Conservation (phyloP, 2,797 vertebrate genomes). For the Cyprinella venusta region DNA sequence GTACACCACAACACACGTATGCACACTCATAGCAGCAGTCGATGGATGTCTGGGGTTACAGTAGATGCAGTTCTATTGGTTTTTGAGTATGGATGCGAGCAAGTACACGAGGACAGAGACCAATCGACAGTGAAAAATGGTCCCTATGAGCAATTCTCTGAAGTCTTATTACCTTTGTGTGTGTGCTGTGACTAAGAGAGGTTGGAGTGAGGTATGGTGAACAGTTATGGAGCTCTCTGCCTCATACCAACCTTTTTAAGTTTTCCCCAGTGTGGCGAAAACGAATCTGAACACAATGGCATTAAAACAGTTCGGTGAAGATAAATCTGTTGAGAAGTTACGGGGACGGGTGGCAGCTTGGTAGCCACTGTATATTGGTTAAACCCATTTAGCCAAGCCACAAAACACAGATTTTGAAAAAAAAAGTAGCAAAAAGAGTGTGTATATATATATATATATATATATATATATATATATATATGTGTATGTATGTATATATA, state of each 20-base stretch:
- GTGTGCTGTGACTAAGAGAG: slow-evolving; percentile 23
- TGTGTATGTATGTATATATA: too few species aligned
- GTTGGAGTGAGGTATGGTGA: neutral
- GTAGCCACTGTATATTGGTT: neutral
- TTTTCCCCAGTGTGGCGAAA: neutral
- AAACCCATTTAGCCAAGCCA: neutral
- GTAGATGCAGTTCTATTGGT: slow-evolving; percentile 25
- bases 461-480: too few species aligned
- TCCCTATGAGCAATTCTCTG: slow-evolving; percentile 67
- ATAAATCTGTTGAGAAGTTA: slow-evolving; percentile 22
- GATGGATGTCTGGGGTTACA: slow-evolving; percentile 24
- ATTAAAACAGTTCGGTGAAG: slow-evolving; percentile 15
- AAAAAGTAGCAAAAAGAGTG: neutral
- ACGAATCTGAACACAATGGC: neutral
- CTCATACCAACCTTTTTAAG: neutral
- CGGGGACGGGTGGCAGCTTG: neutral
- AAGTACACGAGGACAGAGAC: slow-evolving; percentile 36
- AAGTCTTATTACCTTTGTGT: slow-evolving; percentile 70
- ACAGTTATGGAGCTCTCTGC: slow-evolving; percentile 10
- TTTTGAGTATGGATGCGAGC: slow-evolving; percentile 30
- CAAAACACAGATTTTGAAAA: neutral
- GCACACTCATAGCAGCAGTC: slow-evolving; percentile 8
- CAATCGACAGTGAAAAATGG: slow-evolving; percentile 66
- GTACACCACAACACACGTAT: neutral
- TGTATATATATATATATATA: too few species aligned